Conservation (phyloP, 2,113 vertebrate genomes). For the Seriola quinqueradiata region DNA sequence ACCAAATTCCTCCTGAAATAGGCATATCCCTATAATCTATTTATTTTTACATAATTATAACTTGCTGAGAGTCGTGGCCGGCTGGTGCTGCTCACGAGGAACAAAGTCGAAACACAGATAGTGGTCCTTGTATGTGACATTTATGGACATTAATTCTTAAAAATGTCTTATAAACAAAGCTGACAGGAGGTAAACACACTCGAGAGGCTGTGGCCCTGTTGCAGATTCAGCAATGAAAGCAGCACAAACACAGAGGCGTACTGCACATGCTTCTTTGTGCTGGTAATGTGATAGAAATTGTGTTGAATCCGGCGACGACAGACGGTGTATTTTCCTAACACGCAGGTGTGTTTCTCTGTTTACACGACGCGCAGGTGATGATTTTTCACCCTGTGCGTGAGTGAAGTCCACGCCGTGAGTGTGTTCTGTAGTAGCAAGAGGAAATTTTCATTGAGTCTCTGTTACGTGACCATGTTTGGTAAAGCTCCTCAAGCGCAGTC, state of each 20-base stretch:
- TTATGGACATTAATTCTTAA: constrained; percentile 13
- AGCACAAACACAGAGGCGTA: background rate
- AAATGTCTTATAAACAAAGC: constrained; percentile 18
- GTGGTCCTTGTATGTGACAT: constrained; percentile 8
- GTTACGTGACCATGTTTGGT: constrained; percentile 88
- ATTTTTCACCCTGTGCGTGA: constrained; percentile 1
- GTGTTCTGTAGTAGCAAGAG: constrained; percentile 57
- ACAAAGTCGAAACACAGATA: background rate
- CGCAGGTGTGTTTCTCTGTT: constrained; percentile 28
- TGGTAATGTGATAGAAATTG: background rate
- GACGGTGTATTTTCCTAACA: constrained; percentile 8
- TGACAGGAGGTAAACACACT: constrained; percentile 27
- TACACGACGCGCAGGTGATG: constrained; percentile 37
- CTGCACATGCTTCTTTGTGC: background rate
- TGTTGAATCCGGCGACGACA: background rate
- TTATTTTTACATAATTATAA: constrained; percentile 50
- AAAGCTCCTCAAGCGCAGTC: constrained; percentile 77
- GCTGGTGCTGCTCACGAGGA: background rate
- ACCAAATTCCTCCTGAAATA: constrained; percentile 70
- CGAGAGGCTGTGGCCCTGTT: background rate
- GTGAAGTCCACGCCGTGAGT: constrained; percentile 13
- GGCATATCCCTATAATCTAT: constrained; percentile 34
- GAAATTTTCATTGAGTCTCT: constrained; percentile 73
- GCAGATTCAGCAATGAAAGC: background rate
- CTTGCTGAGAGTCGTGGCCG: constrained; percentile 7